Evolutionary conservation across 2,113 vertebrate species (phyloP).

Genomic region (Mesoclemmys tuberculata): DNA sequence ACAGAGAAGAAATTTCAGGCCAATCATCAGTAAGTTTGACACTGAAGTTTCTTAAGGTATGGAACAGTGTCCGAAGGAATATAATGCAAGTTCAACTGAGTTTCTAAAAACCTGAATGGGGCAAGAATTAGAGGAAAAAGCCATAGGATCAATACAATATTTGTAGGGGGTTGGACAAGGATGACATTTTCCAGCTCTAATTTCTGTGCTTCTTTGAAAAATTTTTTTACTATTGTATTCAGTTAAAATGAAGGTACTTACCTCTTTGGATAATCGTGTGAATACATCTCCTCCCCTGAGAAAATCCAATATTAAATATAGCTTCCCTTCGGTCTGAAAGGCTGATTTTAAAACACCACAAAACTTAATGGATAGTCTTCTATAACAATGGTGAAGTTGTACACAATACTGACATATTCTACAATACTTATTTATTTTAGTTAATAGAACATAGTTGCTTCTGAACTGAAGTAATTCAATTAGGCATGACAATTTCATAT

Average conservation of each 20-base stretch:
- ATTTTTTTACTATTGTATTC: background rate
- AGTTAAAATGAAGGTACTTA: slow-evolving; percentile 78
- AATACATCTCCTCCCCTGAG: slow-evolving; percentile 99
- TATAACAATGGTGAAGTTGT: background rate
- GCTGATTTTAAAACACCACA: slow-evolving; percentile 77
- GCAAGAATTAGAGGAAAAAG: background rate
- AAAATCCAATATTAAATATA: slow-evolving; percentile 99
- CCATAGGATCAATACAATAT: background rate
- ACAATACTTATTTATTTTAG: background rate
- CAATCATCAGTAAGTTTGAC: slow-evolving; percentile 28
- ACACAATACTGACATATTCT: background rate
- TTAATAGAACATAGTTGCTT: background rate
- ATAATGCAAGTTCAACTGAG: background rate
- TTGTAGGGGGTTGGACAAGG: background rate
- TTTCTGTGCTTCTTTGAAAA: background rate
- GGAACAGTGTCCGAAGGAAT: background rate
- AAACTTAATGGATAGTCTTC: background rate
- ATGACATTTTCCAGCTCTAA: background rate
- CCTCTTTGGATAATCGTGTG: slow-evolving; percentile 99
- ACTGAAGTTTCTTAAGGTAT: background rate
- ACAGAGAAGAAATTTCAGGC: slow-evolving; percentile 52
- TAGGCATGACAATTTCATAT: background rate
- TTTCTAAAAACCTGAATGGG: background rate
- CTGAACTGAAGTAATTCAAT: slow-evolving; percentile 1
- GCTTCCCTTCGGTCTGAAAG: slow-evolving; percentile 99